These are phyloP conservation scores for Akabosia matsudoensis DNA, from an alignment of 1,140 invertebrate genomes.

Conservation along the genomic window DNA sequence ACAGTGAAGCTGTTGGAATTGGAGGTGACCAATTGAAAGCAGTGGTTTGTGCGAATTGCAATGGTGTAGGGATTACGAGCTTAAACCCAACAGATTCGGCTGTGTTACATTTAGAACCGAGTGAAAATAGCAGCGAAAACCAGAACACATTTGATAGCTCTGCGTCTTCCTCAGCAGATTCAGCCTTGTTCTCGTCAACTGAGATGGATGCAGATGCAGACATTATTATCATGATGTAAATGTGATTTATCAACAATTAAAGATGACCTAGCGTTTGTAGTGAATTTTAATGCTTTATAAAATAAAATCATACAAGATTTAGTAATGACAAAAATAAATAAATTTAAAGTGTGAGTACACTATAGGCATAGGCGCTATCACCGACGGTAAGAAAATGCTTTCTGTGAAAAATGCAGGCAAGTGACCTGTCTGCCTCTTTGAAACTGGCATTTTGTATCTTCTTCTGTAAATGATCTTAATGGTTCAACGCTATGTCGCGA, in stretches of 20 bases:
- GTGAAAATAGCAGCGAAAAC: neutral
- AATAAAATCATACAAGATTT: neutral
- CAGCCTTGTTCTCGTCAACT: neutral
- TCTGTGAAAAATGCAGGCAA: too few relatives aligned
- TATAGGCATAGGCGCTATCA: too few relatives aligned
- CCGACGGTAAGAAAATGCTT: too few relatives aligned
- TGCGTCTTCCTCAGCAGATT: neutral
- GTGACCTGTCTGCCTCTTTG: neutral
- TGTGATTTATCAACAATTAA: neutral
- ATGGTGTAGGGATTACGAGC: neutral
- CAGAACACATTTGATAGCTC: too few relatives aligned
- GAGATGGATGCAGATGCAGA: conserved; percentile 3
- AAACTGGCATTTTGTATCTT: neutral
- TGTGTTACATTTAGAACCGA: neutral
- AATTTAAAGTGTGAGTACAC: too few relatives aligned
- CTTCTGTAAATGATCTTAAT: neutral
- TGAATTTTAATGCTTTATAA: neutral
- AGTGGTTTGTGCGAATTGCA: neutral
- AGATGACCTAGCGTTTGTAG: neutral
- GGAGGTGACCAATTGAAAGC: neutral
- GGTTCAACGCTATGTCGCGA: neutral
- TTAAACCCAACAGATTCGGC: neutral
- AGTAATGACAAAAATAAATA: too few relatives aligned
- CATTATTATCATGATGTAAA: neutral
- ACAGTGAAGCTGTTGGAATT: neutral